Base-by-base conservation (phyloP, 2,888 invertebrate genomes). In the Mactromeris polynyma region DNA sequence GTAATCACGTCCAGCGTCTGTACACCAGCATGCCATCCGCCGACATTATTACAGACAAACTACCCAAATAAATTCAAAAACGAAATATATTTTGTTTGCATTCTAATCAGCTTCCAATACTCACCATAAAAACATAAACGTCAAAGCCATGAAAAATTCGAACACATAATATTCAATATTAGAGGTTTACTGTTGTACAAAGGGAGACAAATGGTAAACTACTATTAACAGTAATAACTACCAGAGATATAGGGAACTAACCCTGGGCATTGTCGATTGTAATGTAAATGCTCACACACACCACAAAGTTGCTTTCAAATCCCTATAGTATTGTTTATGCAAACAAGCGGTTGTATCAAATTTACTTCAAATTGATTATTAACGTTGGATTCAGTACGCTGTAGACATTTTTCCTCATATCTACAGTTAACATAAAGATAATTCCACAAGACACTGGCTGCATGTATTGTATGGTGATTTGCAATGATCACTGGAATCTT, bases 281-380 rank as follows among this genome's bases (percentile, higher is more conserved):
- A 46, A 26, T 64, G 58, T 64, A 26, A 64, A 64, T 4, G 26
- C 26, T n/a, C 26, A 9, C 4, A 58, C 58, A n/a, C 26, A 26
- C n/a, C 21, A n/a, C 9, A 6, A 26, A 64, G 58, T 64, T 64
- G 58, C 26, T 58, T 73, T 73, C 14, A 73, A 36, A 14, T 73
- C 73, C 73, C 73, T 26, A 2, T 73, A 33, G 73, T 36, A 73
- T 73, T 64, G 58, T 26, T 17, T 73, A 73, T 73, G 73, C 73
- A 73, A 73, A 73, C 36, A 73, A 73, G 19, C 6, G 17, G 14
- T 33, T 73, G 73, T 73, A 73, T 73, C 73, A 73, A 36, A 73
- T 73, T 36, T 73, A 73, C 73, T 73, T 73, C 17, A 36, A 36
- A 73, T 73, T 73, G 73, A 73, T 73, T 73, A 73, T 33, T 73